Conservation (phyloP, 1,140 invertebrate species). For the Nomia melanderi region DNA sequence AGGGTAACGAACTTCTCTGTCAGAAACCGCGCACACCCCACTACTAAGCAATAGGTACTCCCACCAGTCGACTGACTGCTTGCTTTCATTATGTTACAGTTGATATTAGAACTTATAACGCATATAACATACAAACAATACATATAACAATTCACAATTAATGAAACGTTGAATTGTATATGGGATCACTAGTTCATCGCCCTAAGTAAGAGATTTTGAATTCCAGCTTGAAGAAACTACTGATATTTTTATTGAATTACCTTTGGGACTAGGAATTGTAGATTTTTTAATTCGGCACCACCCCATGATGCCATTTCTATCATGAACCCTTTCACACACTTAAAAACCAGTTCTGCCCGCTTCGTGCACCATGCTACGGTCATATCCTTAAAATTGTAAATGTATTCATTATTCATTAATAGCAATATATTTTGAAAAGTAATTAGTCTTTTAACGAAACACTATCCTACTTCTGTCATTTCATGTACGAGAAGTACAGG, state of each 20-base stretch:
- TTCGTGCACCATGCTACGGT: slow-evolving; percentile 97
- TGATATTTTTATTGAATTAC: slow-evolving; percentile 73
- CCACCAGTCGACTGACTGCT: too few species aligned
- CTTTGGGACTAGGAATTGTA: slow-evolving; percentile 91
- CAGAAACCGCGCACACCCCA: too few species aligned
- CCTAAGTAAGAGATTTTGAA: too few species aligned
- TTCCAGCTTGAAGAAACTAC: too few species aligned
- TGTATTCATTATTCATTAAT: slow-evolving; percentile 11
- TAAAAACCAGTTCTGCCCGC: slow-evolving; percentile 97
- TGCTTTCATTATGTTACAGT: too few species aligned
- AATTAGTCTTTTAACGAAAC: background rate
- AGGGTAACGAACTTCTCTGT: background rate
- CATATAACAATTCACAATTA: too few species aligned
- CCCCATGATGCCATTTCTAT: slow-evolving; percentile 98
- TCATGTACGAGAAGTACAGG: slow-evolving; percentile 95
- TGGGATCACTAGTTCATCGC: too few species aligned
- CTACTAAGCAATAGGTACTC: too few species aligned
- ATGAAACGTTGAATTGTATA: too few species aligned
- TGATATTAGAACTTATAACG: too few species aligned
- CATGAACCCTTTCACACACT: slow-evolving; percentile 99
- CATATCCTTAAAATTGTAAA: slow-evolving; percentile 88
- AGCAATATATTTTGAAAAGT: background rate
- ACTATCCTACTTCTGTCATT: slow-evolving; percentile 90
- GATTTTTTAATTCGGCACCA: slow-evolving; percentile 93
- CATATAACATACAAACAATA: too few species aligned